Conservation (phyloP, 2,797 vertebrate species). For the Craterocephalus amniculus region DNA sequence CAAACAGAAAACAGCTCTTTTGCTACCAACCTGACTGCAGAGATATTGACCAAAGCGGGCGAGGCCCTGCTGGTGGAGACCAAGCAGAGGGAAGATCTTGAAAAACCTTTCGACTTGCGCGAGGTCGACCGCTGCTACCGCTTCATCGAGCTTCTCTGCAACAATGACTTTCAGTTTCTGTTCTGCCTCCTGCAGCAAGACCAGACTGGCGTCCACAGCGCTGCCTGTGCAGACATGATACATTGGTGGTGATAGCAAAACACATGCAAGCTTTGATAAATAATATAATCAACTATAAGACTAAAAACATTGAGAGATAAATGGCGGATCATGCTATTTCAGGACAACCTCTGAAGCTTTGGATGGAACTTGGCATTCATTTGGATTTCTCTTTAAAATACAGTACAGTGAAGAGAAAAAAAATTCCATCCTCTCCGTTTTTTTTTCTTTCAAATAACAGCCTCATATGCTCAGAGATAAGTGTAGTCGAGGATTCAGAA, state of each 20-base stretch:
- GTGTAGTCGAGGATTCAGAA: neutral
- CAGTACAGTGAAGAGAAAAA: neutral
- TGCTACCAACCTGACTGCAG: constrained; percentile 89
- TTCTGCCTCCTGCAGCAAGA: constrained; percentile 95
- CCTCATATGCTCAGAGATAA: neutral
- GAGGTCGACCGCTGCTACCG: constrained; percentile 90
- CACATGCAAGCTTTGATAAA: neutral
- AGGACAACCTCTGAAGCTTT: neutral
- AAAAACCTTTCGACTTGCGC: constrained; percentile 97
- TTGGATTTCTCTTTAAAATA: neutral
- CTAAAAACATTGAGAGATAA: neutral
- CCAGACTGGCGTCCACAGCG: constrained; percentile 93
- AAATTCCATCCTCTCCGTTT: too few species aligned
- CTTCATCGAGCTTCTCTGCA: constrained; percentile 89
- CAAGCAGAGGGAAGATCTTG: constrained; percentile 97
- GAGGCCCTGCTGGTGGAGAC: constrained; percentile 95
- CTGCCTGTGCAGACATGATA: constrained; percentile 80
- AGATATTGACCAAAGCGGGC: constrained; percentile 95
- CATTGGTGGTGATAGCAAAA: neutral
- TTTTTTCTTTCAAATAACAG: too few species aligned
- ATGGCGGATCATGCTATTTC: constrained; percentile 1
- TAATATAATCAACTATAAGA: neutral
- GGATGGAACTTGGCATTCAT: neutral
- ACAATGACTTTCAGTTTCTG: constrained; percentile 92
- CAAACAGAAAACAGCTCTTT: neutral